phyloP scores from a whole-genome alignment of 2,888 invertebrate genomes.

The Xanthia icteritia region DNA sequence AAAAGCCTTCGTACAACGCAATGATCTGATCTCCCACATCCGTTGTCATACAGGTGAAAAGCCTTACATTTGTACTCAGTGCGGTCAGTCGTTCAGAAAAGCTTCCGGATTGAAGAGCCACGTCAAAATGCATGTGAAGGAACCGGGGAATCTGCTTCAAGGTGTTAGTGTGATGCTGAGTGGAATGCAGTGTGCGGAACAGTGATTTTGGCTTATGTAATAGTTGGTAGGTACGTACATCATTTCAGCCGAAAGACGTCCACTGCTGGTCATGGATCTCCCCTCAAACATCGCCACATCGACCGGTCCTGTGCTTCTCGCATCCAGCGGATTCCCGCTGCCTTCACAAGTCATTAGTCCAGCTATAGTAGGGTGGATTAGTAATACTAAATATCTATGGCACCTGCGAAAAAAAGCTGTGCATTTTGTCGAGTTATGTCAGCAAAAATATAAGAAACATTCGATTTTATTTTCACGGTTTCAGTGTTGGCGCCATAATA shows the following conservation, averaged over 20 bases:
- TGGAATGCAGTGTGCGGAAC: constrained; percentile 56
- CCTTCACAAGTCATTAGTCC: too few relatives aligned
- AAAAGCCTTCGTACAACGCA: constrained; percentile 90
- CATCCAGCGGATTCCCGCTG: too few relatives aligned
- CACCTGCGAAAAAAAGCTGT: background rate
- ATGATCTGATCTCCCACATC: constrained; percentile 90
- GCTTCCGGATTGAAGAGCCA: constrained; percentile 88
- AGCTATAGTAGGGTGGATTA: too few relatives aligned
- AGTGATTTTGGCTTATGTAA: constrained; percentile 22
- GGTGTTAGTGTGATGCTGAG: constrained; percentile 55
- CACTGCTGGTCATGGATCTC: too few relatives aligned
- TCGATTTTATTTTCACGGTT: background rate
- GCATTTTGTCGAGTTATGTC: background rate
- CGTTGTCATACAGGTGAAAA: constrained; percentile 90
- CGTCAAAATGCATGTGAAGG: constrained; percentile 82
- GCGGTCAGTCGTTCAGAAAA: constrained; percentile 89
- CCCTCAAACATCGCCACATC: too few relatives aligned
- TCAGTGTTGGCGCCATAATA: background rate
- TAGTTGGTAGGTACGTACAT: too few relatives aligned
- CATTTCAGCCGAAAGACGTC: too few relatives aligned
- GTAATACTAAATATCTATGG: too few relatives aligned
- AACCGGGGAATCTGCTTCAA: constrained; percentile 48
- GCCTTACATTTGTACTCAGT: constrained; percentile 85
- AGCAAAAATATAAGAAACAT: background rate
- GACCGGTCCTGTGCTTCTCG: too few relatives aligned